Percentiles rank a stretch among this genome's conserved stretches.
Conservation (phyloP, 2,797 vertebrate genomes). For the Lemur catta region DNA sequence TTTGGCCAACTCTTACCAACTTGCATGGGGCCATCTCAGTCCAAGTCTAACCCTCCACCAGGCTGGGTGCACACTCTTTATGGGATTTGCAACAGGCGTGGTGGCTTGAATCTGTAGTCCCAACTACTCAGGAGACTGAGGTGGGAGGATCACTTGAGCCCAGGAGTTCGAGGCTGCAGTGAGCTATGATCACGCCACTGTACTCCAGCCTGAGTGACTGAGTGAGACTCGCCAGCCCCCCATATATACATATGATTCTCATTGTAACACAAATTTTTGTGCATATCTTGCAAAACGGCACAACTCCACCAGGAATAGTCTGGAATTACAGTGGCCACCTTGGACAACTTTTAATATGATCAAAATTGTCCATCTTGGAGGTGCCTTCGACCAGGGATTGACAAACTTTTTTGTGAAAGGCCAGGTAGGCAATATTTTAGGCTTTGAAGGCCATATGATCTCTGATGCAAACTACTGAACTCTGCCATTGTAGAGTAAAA, state of each 20-base stretch:
- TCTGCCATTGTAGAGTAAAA: not conserved
- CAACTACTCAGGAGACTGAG: not conserved
- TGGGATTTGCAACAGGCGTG: not conserved
- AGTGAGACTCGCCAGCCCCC: not conserved
- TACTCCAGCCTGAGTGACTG: not conserved
- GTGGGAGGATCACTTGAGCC: not conserved
- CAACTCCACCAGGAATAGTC: not conserved
- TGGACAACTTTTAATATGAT: not conserved
- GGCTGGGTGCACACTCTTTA: not conserved
- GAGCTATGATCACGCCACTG: not conserved
- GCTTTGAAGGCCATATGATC: not conserved
- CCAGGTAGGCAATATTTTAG: not conserved
- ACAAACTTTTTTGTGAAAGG: not conserved
- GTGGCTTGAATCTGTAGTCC: not conserved
- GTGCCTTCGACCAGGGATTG: not conserved
- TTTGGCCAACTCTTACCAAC: not conserved
- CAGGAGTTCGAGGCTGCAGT: no score
- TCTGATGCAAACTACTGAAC: not conserved
- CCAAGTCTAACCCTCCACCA: not conserved
- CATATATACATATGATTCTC: not conserved
- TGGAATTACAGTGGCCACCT: not conserved
- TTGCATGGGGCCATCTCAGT: not conserved
- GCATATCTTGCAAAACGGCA: not conserved
- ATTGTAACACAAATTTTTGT: not conserved
- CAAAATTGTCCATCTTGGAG: not conserved